These are phyloP conservation scores for Masnerella sp. DNA, from an alignment of 2,888 invertebrate species.

Conservation along the genomic window DNA sequence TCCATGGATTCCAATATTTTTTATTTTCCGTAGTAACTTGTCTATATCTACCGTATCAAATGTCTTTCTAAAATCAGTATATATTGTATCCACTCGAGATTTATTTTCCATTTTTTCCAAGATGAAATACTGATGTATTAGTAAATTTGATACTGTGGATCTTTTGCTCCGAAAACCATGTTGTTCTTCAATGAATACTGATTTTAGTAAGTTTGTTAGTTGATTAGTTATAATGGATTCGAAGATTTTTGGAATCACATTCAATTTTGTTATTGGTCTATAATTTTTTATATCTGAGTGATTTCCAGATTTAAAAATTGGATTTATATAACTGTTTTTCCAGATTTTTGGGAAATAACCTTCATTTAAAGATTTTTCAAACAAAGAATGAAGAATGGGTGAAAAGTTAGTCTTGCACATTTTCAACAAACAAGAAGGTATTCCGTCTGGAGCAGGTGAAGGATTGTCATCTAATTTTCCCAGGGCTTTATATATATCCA, in stretches of 20 bases:
- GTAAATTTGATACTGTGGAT: not conserved
- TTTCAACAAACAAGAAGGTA: not conserved
- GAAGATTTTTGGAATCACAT: conserved; percentile 4
- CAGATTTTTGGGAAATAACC: not conserved
- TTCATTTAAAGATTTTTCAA: not conserved
- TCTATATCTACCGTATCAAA: too few species aligned
- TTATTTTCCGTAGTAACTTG: too few species aligned
- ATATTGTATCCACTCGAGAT: not conserved
- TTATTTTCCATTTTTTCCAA: not conserved
- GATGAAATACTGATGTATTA: not conserved
- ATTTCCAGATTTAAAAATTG: conserved; percentile 1
- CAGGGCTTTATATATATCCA: not conserved
- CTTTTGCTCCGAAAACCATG: conserved; percentile 2
- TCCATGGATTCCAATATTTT: too few species aligned
- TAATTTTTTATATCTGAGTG: not conserved
- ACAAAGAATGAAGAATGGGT: not conserved
- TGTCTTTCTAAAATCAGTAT: not conserved
- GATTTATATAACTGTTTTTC: conserved; percentile 6
- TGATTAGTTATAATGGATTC: not conserved
- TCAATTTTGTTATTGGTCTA: conserved; percentile 6
- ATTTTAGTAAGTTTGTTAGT: not conserved
- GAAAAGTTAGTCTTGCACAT: not conserved
- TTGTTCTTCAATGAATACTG: conserved; percentile 7
- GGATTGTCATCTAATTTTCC: not conserved
- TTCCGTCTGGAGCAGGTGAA: not conserved